Evolutionary conservation across 64 coral and sea anemone genomes (phyloP).

Genomic region (Trachythela sp.): DNA sequence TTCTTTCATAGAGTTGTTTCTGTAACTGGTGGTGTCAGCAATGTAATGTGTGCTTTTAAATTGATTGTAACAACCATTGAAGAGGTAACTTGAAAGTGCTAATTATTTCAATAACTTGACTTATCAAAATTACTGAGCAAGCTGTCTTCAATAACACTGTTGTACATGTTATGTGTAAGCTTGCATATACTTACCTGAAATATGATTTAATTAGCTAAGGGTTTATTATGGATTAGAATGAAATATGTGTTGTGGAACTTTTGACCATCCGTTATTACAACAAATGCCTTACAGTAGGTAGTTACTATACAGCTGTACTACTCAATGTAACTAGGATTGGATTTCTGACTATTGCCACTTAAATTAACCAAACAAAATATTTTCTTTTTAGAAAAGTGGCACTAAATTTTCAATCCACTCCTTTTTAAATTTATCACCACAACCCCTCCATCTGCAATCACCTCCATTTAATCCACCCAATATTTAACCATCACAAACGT

Average conservation of each 20-base stretch:
- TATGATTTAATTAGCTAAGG: neutral
- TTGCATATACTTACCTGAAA: neutral
- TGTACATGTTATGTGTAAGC: too few species aligned
- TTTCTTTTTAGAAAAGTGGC: constrained; percentile 9
- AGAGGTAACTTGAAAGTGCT: neutral
- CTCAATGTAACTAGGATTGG: too few species aligned
- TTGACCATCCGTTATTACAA: too few species aligned
- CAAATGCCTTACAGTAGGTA: too few species aligned
- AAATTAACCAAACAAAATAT: neutral
- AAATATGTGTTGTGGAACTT: too few species aligned
- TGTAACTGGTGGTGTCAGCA: neutral
- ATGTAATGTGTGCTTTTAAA: neutral
- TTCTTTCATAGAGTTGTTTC: neutral
- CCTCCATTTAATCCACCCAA: neutral
- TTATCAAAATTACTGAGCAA: neutral
- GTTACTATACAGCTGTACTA: too few species aligned
- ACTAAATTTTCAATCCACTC: neutral
- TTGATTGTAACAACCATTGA: neutral
- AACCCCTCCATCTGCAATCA: neutral
- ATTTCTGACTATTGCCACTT: neutral
- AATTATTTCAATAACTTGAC: neutral
- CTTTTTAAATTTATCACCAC: neutral
- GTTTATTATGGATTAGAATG: too few species aligned
- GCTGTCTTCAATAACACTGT: too few species aligned
- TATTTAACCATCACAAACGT: neutral